Evolutionary conservation across 1,140 invertebrate species (phyloP), one percentile per base, ranked within the genome.

Genomic region (Caerostris extrusa): DNA sequence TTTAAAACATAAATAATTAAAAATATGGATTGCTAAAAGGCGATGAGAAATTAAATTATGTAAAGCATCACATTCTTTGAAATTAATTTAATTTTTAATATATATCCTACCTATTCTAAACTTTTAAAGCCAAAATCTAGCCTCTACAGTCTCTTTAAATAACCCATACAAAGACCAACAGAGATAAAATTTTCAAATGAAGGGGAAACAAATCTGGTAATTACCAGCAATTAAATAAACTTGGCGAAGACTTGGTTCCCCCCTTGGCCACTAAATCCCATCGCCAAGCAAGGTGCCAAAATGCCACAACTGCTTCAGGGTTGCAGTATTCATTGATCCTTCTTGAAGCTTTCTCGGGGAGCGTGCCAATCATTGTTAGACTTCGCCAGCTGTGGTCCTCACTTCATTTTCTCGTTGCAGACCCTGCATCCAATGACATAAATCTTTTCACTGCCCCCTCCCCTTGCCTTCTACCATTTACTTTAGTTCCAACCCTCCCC

Each of bases 351-450:
- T 71, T 71, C 91, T 87, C 67, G 34, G 91, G 91, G 91, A 93
- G 83, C 53, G 67, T 93, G 91, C 83, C 91, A 93, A 93, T 93
- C 91, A 93, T 93, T 87, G 91, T 93, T 93, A 87, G 91, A 93
- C 50, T 58, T 93, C 83, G 83, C 91, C 91, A 93, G 91, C 83
- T 93, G 91, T 60, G 91, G 91, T 93, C 83, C 85, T 93, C 91
- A 93, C 91, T 93, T 93, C 91, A 93, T 93, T 93, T 93, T 87
- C 82, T 60, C 85, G 61, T 53, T 58, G 90, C 57, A 81, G 55
- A 61, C 85, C 77, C 91, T 56, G 61, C 67, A 12, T 87, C 83
- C 82, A 93, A 93, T 85, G 81, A 92, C 81, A 93, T 93, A 93
- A 93, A 93, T 93, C 91, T 92, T 85, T 85, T 57, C 81, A 60